phyloP scores from a whole-genome alignment of 2,113 vertebrate species.

The Sorex araneus region DNA sequence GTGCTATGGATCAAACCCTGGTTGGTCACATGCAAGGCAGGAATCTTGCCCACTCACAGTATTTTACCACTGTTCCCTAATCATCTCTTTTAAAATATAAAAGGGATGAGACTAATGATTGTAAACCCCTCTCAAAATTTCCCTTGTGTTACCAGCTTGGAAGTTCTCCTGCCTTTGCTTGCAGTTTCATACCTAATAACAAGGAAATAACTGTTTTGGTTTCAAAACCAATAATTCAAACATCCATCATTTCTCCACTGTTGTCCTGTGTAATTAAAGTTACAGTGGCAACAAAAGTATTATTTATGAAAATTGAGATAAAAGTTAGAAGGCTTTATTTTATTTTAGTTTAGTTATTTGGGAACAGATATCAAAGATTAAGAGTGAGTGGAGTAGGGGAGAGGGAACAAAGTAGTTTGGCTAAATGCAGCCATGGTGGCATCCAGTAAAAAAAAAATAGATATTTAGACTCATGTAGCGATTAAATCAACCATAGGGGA shows the following conservation, averaged over 20 bases:
- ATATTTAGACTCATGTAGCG: background rate
- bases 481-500: background rate
- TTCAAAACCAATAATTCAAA: constrained; percentile 56
- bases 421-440: fast-evolving
- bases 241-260: background rate
- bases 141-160: background rate
- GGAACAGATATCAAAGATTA: background rate
- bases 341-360: constrained; percentile 57
- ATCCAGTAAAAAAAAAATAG: background rate
- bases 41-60: no score
- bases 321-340: constrained; percentile 33
- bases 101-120: constrained; percentile 29
- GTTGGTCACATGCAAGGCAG: no score
- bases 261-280: constrained; percentile 30
- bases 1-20: no score
- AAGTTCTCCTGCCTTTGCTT: background rate
- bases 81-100: constrained; percentile 23
- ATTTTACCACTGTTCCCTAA: background rate
- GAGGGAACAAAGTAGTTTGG: background rate
- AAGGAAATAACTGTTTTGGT: constrained; percentile 8
- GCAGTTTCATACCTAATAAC: background rate
- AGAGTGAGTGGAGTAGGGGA: background rate
- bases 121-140: constrained; percentile 1
- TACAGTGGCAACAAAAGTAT: background rate
- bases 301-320: constrained; percentile 32